A percentile compares a stretch with the other conserved stretches of the same genome.
Conservation (phyloP, 2,888 invertebrate species). For the Tiphia femorata region DNA sequence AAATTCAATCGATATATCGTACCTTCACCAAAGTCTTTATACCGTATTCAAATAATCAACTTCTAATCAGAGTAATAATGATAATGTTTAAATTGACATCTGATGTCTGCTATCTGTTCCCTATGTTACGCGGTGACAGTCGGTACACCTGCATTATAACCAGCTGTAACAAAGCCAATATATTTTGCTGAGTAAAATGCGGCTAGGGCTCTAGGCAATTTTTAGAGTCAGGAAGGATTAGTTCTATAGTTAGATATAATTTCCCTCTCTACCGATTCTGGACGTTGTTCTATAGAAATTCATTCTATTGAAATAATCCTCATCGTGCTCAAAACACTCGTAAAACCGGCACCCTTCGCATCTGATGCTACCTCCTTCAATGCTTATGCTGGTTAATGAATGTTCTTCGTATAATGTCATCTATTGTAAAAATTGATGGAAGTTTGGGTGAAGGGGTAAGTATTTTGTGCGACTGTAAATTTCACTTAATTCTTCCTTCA, state of each 20-base stretch:
- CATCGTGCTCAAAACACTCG: background rate
- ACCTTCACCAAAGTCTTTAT: too few relatives aligned
- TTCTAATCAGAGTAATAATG: too few relatives aligned
- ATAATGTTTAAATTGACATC: too few relatives aligned
- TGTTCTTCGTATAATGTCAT: constrained; percentile 38
- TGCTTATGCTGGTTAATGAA: constrained; percentile 1
- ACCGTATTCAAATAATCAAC: too few relatives aligned
- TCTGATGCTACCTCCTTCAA: background rate
- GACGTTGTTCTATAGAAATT: constrained; percentile 6
- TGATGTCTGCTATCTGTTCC: too few relatives aligned
- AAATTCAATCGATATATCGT: too few relatives aligned
- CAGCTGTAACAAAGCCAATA: too few relatives aligned
- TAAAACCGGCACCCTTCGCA: background rate
- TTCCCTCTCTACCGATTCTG: background rate
- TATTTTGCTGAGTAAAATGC: too few relatives aligned
- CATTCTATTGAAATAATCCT: background rate
- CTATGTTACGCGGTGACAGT: too few relatives aligned
- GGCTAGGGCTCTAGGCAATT: constrained; percentile 2
- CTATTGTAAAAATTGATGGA: constrained; percentile 79
- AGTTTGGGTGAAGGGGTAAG: constrained; percentile 84
- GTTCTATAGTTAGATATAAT: constrained; percentile 6
- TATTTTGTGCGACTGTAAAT: background rate
- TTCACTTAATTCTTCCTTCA: background rate
- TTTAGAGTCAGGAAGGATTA: constrained; percentile 2
- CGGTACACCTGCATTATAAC: too few relatives aligned